Conservation (phyloP, 37 sponge, comb jelly and placozoan genomes). For the Diacarnus erythraeanus region DNA sequence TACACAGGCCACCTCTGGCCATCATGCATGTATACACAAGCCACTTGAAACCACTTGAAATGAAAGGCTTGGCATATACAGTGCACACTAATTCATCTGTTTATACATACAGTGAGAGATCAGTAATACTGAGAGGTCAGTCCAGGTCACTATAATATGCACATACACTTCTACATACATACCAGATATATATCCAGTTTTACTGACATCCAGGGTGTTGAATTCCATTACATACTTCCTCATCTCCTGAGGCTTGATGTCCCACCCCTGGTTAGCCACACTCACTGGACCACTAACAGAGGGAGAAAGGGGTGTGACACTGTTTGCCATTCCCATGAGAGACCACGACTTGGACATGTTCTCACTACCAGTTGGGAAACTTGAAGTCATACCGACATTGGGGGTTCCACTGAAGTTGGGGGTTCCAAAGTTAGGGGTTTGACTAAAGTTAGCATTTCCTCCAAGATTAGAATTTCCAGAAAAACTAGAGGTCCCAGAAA, state of each 20-base stretch:
- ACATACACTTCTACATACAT: neutral
- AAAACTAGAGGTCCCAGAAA: no score
- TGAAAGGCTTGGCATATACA: neutral
- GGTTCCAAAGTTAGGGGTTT: no score
- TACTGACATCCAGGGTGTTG: slow-evolving; percentile 44
- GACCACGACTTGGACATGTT: neutral
- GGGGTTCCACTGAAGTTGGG: no score
- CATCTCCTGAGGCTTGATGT: slow-evolving; percentile 10
- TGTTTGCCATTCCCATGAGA: neutral
- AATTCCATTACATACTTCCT: slow-evolving; percentile 54
- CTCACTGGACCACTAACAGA: slow-evolving; percentile 22
- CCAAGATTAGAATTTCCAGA: no score
- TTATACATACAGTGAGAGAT: no score
- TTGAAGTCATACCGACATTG: no score
- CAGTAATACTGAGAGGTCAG: no score
- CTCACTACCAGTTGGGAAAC: neutral
- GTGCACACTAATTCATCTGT: no score
- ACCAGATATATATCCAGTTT: slow-evolving; percentile 49
- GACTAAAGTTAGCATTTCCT: no score
- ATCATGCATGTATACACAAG: neutral
- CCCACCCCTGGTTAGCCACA: slow-evolving; percentile 35
- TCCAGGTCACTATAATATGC: no score
- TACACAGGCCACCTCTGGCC: no score
- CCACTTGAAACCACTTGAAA: neutral
- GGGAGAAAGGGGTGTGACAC: neutral